These are phyloP conservation scores for Oxygymnocypris stewartii DNA, from an alignment of 2,113 vertebrate species.

Conservation along the genomic window DNA sequence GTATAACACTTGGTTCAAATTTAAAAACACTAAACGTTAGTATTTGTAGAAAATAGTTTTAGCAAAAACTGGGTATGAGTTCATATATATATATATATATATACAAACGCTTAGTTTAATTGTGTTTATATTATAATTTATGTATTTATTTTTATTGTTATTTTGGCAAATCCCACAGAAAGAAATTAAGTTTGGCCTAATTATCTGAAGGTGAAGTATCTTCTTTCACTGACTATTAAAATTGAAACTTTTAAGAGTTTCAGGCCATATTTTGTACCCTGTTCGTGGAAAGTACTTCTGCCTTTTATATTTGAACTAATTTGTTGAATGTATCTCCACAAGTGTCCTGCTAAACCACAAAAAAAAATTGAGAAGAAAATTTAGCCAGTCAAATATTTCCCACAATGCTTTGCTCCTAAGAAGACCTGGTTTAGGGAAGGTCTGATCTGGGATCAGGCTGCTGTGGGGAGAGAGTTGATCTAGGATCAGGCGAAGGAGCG, in stretches of 20 bases:
- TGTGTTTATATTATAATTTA: too few relatives aligned
- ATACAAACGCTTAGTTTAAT: neutral
- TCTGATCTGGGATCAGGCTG: conserved; percentile 8
- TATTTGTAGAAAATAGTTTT: neutral
- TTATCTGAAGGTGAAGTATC: neutral
- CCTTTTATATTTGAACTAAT: neutral
- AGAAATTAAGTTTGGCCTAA: neutral
- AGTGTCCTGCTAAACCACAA: neutral
- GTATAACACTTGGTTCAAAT: conserved; percentile 1
- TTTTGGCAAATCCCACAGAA: neutral
- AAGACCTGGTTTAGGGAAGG: neutral
- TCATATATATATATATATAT: neutral
- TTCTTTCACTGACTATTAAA: too few relatives aligned
- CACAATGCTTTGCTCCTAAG: conserved; percentile 19
- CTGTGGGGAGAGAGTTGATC: neutral
- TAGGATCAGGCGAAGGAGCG: neutral
- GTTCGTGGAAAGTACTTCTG: neutral
- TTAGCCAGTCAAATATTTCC: conserved; percentile 19
- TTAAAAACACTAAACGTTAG: neutral
- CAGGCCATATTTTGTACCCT: neutral
- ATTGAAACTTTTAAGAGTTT: neutral
- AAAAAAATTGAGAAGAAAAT: neutral
- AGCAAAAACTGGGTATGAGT: neutral
- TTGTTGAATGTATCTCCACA: neutral
- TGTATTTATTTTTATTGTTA: too few relatives aligned